Percentiles rank a stretch among this genome's conserved stretches.
Evolutionary conservation across 2,888 invertebrate genomes (phyloP).

Genomic region (Sinohyriopsis cumingii): DNA sequence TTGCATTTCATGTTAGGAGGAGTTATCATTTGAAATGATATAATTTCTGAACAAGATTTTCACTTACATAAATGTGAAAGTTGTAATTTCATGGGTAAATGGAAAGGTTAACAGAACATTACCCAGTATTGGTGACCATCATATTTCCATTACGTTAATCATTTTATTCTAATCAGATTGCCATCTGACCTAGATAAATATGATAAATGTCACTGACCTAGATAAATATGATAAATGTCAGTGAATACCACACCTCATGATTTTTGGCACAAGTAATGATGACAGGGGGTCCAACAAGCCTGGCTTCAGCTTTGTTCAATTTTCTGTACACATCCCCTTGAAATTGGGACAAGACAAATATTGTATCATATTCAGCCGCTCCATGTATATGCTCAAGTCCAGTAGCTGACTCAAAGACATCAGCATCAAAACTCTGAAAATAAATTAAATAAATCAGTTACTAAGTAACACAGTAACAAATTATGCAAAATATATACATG

Average conservation of each 20-base stretch:
- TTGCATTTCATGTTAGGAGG: too few relatives aligned
- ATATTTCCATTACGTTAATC: too few relatives aligned
- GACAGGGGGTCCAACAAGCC: conserved; percentile 71
- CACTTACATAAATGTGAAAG: too few relatives aligned
- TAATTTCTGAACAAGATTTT: too few relatives aligned
- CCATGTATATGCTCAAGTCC: conserved; percentile 69
- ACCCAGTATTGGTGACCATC: too few relatives aligned
- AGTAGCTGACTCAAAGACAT: conserved; percentile 56
- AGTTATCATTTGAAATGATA: too few relatives aligned
- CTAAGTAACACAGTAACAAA: not conserved
- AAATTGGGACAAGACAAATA: conserved; percentile 84
- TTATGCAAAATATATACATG: not conserved
- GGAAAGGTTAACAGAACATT: too few relatives aligned
- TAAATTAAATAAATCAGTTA: not conserved
- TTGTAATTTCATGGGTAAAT: too few relatives aligned
- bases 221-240: too few relatives aligned
- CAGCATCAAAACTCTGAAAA: conserved; percentile 42
- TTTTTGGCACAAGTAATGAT: conserved; percentile 65
- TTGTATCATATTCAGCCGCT: conserved; percentile 74
- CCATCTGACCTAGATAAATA: too few relatives aligned
- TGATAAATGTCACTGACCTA: too few relatives aligned
- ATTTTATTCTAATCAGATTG: too few relatives aligned
- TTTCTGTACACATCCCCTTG: conserved; percentile 82
- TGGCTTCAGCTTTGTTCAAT: conserved; percentile 73
- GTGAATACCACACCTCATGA: conserved; percentile 71